Conservation (phyloP, 2,888 invertebrate genomes). For the Endotricha flammealis region DNA sequence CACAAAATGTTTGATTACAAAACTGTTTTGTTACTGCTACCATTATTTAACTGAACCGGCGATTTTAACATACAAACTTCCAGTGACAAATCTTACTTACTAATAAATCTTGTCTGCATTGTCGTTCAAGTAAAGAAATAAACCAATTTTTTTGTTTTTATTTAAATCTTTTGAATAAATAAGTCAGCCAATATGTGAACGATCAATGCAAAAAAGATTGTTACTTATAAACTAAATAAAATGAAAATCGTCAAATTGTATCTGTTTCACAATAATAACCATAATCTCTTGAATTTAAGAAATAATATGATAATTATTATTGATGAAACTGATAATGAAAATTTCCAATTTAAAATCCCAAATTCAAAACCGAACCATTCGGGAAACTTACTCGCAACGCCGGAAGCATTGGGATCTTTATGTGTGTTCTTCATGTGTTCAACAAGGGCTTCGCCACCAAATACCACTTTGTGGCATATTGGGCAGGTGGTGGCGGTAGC, state of each 20-base stretch:
- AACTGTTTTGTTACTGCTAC: conserved; percentile 38
- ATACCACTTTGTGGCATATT: conserved; percentile 95
- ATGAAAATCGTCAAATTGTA: conserved; percentile 30
- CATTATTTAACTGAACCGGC: conserved; percentile 31
- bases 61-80: conserved; percentile 53
- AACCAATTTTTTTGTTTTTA: background rate
- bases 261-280: background rate
- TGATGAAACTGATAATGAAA: conserved; percentile 21
- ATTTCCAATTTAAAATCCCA: conserved; percentile 24
- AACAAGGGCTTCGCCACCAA: conserved; percentile 94
- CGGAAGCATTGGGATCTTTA: conserved; percentile 93
- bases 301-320: background rate
- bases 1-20: conserved; percentile 31
- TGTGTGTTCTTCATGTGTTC: conserved; percentile 98
- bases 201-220: conserved; percentile 28
- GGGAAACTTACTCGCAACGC: conserved; percentile 90
- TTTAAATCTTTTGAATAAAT: too few relatives aligned
- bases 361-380: conserved; percentile 31
- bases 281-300: background rate
- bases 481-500: conserved; percentile 95
- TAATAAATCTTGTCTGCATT: conserved; percentile 59
- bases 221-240: conserved; percentile 19
- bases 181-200: conserved; percentile 2
- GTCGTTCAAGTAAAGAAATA: conserved; percentile 11
- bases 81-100: conserved; percentile 63